Conservation (phyloP, 1,140 invertebrate genomes). For the Sminthurinus signatus region DNA sequence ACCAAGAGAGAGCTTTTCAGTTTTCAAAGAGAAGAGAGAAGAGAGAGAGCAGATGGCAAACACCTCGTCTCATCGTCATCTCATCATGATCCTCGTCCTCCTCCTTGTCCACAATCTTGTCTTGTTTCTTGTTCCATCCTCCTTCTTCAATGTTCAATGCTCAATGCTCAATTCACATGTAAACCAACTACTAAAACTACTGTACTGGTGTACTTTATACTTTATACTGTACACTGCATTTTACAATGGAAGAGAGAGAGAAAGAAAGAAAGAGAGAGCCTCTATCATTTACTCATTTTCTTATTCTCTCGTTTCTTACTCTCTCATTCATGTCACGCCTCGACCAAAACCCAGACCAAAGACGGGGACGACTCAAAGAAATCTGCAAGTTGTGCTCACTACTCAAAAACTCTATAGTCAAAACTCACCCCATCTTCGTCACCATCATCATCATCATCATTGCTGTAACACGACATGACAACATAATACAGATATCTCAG, state of each 20-base stretch:
- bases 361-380: too few species aligned
- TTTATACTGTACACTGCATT: neutral
- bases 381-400: constrained; percentile 24
- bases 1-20: neutral
- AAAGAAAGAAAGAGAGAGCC: neutral
- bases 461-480: neutral
- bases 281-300: constrained; percentile 4
- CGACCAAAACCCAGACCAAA: too few species aligned
- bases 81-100: neutral
- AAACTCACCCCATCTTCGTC: neutral
- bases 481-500: neutral
- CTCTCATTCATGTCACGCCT: constrained; percentile 17
- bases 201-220: too few species aligned
- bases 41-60: neutral
- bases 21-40: neutral
- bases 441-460: neutral
- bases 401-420: neutral
- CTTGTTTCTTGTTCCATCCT: neutral
- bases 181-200: too few species aligned
- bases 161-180: neutral
- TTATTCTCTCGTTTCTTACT: neutral
- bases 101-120: neutral
- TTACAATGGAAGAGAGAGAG: neutral
- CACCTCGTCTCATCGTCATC: neutral
- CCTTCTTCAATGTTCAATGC: neutral